A percentile compares a stretch with the other conserved stretches of the same genome.
Evolutionary conservation across 2,888 invertebrate species (phyloP).

Genomic region (Pachycephus smyrnensis): DNA sequence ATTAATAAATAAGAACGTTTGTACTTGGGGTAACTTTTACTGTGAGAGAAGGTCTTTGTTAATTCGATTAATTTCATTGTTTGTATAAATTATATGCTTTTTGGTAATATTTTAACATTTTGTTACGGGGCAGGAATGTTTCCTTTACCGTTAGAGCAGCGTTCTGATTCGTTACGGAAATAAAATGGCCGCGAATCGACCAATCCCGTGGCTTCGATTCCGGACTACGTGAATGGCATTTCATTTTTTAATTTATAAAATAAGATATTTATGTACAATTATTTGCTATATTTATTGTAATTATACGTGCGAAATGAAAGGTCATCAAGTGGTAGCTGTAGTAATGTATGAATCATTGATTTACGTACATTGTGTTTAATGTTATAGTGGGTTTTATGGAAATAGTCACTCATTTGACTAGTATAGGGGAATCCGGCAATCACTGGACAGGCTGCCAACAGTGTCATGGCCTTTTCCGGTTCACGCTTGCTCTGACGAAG

Average conservation of each 20-base stretch:
- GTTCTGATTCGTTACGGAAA: not conserved
- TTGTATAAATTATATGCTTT: not conserved
- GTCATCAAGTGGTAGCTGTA: not conserved
- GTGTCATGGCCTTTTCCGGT: conserved; percentile 68
- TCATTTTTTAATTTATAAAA: not conserved
- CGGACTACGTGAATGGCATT: not conserved
- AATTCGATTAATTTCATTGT: not conserved
- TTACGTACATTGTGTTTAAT: not conserved
- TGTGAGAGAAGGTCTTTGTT: not conserved
- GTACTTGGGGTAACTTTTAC: not conserved
- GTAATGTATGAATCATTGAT: not conserved
- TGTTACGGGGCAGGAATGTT: not conserved
- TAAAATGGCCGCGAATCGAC: not conserved
- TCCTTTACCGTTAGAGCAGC: not conserved
- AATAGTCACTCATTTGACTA: conserved; percentile 34
- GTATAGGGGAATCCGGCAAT: conserved; percentile 41
- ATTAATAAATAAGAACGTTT: not conserved
- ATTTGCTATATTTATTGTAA: not conserved
- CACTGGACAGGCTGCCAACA: conserved; percentile 37
- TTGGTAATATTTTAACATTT: not conserved
- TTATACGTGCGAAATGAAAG: not conserved
- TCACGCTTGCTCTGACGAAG: conserved; percentile 59
- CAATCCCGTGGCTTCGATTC: not conserved
- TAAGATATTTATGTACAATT: not conserved
- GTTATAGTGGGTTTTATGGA: not conserved